These are phyloP conservation scores for Coenonympha glycerion DNA, from an alignment of 2,888 invertebrate genomes.

Conservation along the genomic window DNA sequence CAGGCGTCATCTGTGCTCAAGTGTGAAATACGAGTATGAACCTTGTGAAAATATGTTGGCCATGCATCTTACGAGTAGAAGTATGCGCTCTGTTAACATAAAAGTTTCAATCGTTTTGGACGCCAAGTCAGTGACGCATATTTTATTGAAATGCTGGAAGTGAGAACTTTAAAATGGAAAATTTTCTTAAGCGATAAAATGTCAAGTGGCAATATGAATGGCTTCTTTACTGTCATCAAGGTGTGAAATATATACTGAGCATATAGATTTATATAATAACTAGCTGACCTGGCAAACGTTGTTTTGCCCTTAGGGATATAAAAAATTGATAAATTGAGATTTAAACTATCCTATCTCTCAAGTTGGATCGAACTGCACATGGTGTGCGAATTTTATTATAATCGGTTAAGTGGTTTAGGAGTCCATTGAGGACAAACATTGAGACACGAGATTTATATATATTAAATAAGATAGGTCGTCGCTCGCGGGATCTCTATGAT, in stretches of 20 bases:
- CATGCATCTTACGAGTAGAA: slow-evolving; percentile 21
- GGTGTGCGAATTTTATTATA: too few species aligned
- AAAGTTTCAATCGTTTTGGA: slow-evolving; percentile 16
- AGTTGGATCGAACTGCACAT: too few species aligned
- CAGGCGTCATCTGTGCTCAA: slow-evolving; percentile 26
- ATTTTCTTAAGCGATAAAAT: not conserved
- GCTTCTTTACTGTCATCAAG: not conserved
- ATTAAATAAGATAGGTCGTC: too few species aligned
- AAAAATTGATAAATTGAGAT: too few species aligned
- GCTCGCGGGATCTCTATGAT: too few species aligned
- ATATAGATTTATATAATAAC: too few species aligned
- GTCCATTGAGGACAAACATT: too few species aligned
- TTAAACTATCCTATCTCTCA: too few species aligned
- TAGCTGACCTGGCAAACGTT: too few species aligned
- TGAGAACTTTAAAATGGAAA: not conserved
- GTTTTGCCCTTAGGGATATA: too few species aligned
- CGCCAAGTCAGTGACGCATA: not conserved
- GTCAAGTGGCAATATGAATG: not conserved
- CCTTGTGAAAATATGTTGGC: slow-evolving; percentile 21
- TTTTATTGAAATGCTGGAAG: slow-evolving; percentile 1
- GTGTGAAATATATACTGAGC: not conserved
- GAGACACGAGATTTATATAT: too few species aligned
- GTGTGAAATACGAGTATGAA: slow-evolving; percentile 20
- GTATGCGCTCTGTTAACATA: slow-evolving; percentile 19
- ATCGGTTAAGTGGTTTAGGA: too few species aligned